phyloP scores from a whole-genome alignment of 1,140 invertebrate species.

The Euura saliciscinereae region DNA sequence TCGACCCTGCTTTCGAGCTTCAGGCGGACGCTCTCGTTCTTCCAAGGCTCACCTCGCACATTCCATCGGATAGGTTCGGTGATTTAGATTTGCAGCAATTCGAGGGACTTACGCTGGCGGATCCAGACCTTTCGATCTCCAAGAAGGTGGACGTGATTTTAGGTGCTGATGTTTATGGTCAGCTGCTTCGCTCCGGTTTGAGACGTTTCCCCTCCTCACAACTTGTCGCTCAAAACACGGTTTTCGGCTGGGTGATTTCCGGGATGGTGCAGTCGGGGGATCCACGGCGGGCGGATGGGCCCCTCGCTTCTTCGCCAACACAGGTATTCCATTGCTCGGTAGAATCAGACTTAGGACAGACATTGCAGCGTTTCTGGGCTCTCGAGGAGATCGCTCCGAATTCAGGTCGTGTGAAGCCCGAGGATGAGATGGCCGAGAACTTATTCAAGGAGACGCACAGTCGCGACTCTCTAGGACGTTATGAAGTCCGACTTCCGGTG shows the following conservation, averaged over 20 bases:
- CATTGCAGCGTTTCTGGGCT: background rate
- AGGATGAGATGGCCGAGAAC: background rate
- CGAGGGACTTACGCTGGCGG: background rate
- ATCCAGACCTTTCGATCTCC: background rate
- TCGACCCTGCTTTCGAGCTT: background rate
- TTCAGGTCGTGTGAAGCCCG: background rate
- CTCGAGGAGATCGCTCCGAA: background rate
- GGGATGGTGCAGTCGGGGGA: no score
- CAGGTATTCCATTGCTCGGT: no score
- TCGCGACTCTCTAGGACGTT: no score
- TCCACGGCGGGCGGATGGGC: background rate
- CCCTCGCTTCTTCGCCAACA: background rate
- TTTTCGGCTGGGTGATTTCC: slow-evolving; percentile 7
- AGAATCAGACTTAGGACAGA: background rate
- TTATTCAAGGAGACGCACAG: no score
- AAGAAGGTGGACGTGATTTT: no score
- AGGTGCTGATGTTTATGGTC: no score
- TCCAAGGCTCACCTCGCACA: no score
- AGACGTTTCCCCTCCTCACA: background rate
- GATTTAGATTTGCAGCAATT: background rate
- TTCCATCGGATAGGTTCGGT: no score
- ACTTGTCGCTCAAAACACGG: background rate
- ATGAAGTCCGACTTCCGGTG: no score
- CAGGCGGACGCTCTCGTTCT: background rate
- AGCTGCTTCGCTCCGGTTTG: background rate